phyloP scores from a whole-genome alignment of 2,888 invertebrate species.

The Ormyrus thymus region DNA sequence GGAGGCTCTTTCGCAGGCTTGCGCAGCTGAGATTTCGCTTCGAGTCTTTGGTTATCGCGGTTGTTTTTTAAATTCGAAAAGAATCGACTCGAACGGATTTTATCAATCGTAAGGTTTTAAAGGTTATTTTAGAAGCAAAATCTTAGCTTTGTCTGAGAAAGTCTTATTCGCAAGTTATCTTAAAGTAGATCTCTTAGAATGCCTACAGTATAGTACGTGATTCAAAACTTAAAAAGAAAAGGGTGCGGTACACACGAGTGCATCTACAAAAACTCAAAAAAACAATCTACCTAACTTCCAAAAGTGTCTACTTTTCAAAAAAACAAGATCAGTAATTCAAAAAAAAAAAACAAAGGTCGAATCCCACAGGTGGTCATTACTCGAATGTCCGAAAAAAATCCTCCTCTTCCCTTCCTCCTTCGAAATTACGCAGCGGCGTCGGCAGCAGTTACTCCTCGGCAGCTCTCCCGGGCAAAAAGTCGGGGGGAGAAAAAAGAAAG shows the following conservation, averaged over 20 bases:
- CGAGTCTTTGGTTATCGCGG: slow-evolving; percentile 35
- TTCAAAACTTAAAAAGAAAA: slow-evolving; percentile 17
- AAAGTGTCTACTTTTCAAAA: background rate
- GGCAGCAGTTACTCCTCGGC: background rate
- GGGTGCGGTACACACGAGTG: slow-evolving; percentile 30
- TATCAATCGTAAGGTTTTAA: no score
- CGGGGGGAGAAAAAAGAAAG: background rate
- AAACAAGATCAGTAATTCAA: background rate
- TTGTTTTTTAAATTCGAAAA: slow-evolving; percentile 21
- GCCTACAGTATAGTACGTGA: slow-evolving; percentile 3
- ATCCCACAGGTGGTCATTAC: slow-evolving; percentile 26
- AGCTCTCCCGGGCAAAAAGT: slow-evolving; percentile 2
- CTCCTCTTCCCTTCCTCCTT: background rate
- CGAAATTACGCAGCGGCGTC: background rate
- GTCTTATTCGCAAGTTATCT: background rate
- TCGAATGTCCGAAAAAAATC: background rate
- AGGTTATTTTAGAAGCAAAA: background rate
- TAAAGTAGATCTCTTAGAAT: slow-evolving; percentile 1
- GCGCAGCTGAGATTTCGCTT: background rate
- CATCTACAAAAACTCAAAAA: background rate
- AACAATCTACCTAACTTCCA: slow-evolving; percentile 13
- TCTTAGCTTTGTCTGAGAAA: background rate
- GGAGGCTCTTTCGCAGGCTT: background rate
- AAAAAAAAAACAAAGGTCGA: background rate
- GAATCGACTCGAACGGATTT: no score